phyloP scores from a whole-genome alignment of 1,140 invertebrate species.

The Prorops nasuta region DNA sequence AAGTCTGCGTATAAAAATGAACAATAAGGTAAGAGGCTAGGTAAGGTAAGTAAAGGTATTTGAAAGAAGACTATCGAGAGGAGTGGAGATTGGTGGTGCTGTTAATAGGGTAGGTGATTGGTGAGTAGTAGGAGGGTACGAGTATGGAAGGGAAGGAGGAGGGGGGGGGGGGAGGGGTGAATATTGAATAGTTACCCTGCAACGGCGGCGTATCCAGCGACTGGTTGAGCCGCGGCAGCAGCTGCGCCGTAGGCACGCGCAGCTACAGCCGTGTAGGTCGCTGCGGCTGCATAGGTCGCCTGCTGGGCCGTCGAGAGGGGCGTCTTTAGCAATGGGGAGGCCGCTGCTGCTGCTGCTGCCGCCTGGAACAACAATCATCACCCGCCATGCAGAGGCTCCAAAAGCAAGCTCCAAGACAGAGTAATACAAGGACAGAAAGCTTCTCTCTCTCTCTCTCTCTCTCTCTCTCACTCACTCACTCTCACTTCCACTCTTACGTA shows the following conservation, averaged over 20 bases:
- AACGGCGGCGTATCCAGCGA: constrained; percentile 65
- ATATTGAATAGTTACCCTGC: constrained; percentile 62
- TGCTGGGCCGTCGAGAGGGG: constrained; percentile 69
- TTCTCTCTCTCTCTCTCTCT: constrained; percentile 6
- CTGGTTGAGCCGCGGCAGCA: constrained; percentile 68
- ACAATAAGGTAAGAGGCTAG: no score
- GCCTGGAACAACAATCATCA: constrained; percentile 60
- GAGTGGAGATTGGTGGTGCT: no score
- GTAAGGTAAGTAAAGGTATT: no score
- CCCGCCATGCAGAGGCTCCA: constrained; percentile 59
- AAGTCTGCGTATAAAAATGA: no score
- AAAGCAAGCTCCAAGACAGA: constrained; percentile 44
- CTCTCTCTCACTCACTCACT: neutral
- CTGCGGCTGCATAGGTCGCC: constrained; percentile 78
- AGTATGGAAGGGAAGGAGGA: constrained; percentile 12
- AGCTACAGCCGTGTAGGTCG: constrained; percentile 78
- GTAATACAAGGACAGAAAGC: no score
- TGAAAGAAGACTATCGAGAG: no score
- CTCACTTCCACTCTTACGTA: constrained; percentile 4
- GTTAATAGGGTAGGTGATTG: no score
- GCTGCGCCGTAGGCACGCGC: constrained; percentile 71
- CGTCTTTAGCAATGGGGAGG: constrained; percentile 68
- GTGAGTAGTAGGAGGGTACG: constrained; percentile 4
- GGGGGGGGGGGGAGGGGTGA: constrained; percentile 2
- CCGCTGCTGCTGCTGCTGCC: constrained; percentile 67